A percentile compares a stretch with the other conserved stretches of the same genome.
Evolutionary conservation across 2,888 invertebrate species (phyloP).

Genomic region (Panorpa germanica): DNA sequence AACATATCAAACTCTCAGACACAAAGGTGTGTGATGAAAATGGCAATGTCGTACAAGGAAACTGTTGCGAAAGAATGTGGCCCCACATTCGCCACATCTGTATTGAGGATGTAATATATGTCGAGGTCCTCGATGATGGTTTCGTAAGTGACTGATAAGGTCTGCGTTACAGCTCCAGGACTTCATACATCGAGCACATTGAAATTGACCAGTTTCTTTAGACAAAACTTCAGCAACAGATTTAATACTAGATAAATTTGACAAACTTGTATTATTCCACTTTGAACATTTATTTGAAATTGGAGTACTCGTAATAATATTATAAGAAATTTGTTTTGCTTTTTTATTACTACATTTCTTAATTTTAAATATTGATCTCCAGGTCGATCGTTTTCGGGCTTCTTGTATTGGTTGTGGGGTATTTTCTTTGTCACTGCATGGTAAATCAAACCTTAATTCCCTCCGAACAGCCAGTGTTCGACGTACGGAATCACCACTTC

Average conservation of each 20-base stretch:
- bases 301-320: too few relatives aligned
- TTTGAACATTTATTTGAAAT: too few relatives aligned
- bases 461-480: conserved; percentile 11
- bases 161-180: conserved; percentile 12
- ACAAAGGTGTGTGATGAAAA: conserved; percentile 10
- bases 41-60: conserved; percentile 11
- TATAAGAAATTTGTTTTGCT: too few relatives aligned
- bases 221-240: too few relatives aligned
- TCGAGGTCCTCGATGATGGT: conserved; percentile 7
- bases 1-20: neutral
- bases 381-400: too few relatives aligned
- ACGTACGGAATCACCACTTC: conserved; percentile 9
- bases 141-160: conserved; percentile 11
- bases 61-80: conserved; percentile 11
- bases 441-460: conserved; percentile 13
- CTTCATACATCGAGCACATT: conserved; percentile 11
- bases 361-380: too few relatives aligned
- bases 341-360: too few relatives aligned
- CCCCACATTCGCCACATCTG: conserved; percentile 12
- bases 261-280: too few relatives aligned
- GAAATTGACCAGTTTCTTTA: too few relatives aligned
- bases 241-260: too few relatives aligned
- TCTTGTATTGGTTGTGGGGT: too few relatives aligned
- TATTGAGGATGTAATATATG: conserved; percentile 11
- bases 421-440: too few relatives aligned